phyloP scores from a whole-genome alignment of 2,888 invertebrate species.

The Strigamia transsilvanica region DNA sequence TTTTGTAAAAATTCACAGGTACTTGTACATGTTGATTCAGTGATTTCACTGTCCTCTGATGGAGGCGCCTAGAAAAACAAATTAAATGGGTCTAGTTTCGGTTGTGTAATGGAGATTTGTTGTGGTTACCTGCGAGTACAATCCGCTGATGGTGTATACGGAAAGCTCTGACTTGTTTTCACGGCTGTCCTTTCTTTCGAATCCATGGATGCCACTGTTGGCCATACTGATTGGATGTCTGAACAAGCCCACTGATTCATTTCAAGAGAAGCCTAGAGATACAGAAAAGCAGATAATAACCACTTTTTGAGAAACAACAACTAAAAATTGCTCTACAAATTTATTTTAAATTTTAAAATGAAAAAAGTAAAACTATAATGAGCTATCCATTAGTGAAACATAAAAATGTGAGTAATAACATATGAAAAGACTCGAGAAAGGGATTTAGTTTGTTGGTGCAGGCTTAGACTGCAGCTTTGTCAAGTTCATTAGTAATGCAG shows the following conservation, averaged over 20 bases:
- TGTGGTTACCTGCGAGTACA: slow-evolving; percentile 55
- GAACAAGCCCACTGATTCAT: slow-evolving; percentile 45
- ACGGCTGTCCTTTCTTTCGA: slow-evolving; percentile 8
- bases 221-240: slow-evolving; percentile 44
- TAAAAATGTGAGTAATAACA: no score
- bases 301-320: no score
- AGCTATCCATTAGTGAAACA: no score
- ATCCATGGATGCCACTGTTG: slow-evolving; percentile 34
- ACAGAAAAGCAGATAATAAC: background rate
- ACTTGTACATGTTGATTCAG: slow-evolving; percentile 56
- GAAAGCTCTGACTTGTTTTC: slow-evolving; percentile 53
- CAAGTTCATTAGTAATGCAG: no score
- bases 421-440: no score
- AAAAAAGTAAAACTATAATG: no score
- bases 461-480: no score
- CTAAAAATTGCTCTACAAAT: no score
- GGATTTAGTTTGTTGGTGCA: no score
- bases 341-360: no score
- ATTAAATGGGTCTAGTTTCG: background rate
- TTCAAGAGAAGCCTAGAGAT: slow-evolving; percentile 33
- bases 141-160: slow-evolving; percentile 57
- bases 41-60: slow-evolving; percentile 56
- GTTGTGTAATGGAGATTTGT: background rate
- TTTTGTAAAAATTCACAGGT: slow-evolving; percentile 55
- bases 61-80: slow-evolving; percentile 49